Base-by-base conservation (phyloP, 1,140 invertebrate species). In the Drosophila kanapiae region DNA sequence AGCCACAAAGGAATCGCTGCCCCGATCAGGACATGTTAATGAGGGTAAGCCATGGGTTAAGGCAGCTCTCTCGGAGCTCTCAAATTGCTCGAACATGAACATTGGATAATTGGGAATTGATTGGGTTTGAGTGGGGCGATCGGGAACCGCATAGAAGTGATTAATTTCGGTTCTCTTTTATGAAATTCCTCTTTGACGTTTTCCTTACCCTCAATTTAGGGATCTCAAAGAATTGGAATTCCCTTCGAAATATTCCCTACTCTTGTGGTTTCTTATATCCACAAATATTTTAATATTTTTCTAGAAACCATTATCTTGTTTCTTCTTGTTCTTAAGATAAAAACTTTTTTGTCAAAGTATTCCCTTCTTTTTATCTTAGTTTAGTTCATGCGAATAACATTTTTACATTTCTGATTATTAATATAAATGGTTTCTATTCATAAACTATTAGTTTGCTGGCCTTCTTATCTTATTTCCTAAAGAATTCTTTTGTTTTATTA, bases 11-110 rank as follows among this genome's bases (percentile, higher is more conserved):
- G 91, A 92, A 83, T 59, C 87, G 54, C 75, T 92, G 76, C 91
- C 91, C 56, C 80, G 91, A 86, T 86, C 75, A 67, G 91, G 91
- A 74, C 91, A 92, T 80, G 91, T 92, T 83, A 92, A 81, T 84
- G 91, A 92, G 81, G 91, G 91, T 92, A 81, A 92, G 91, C 57
- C 57, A 51, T 35, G 68, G 59, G 59, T 61, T 38, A 56, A 38
- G 18, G 18, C 53, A 37, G 51, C 33, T n/a, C 51, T 37, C 29
- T 51, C 29, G 2, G 49, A 18, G 53, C 53, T 27, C 37, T 23
- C 13, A 78, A 78, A 77, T 70, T 53, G 57, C 16, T 56, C 48
- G 65, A 82, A 65, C 75, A 82, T 35, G 51, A 56, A 78, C 60
- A 53, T 42, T 56, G 65, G 75, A 77, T 78, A 78, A 78, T 78